Evolutionary conservation across 2,113 vertebrate genomes (phyloP), one percentile per base, ranked within the genome.

Genomic region (Strigops habroptila): DNA sequence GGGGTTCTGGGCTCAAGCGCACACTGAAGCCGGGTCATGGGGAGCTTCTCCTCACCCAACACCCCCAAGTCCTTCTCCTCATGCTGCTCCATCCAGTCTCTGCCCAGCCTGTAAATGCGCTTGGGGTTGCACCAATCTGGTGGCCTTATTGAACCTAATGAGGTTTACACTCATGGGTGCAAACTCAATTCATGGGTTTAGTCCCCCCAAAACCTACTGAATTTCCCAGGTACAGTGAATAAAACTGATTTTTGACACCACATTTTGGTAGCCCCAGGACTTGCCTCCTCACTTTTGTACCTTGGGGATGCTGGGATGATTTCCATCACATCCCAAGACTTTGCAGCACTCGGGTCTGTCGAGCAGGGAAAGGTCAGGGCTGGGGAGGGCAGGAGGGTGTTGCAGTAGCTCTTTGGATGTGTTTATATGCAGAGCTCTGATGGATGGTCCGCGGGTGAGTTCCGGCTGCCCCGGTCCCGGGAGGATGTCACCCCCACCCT

Each of bases 301-400:
- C 31, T 11, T 8, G 15, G 55, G 25, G n/a, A 18, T 6, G 51
- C 12, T 23, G 14, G 46, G 24, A 3, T 14, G 19, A 9, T 46
- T 37, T 14, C 24, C 35, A 5, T 28, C 3, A 0, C 1, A 0
- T 28, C 44, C 55, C 1, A 2, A 35, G 30, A 3, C 15, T 13
- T 51, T 2, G 30, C 11, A 14, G 55, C 0, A 1, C 60, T 28
- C 9, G 1, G 10, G 15, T 27, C 19, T 12, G 8, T 19, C 1
- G 3, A 35, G 73, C 14, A 13, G 44, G 44, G 55, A 13, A 41
- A 15, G 51, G 39, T 5, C 49, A 30, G 35, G 14, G 18, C 49
- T 41, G 3, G 1, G 12, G 51, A 25, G 24, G 14, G 37, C 2
- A 14, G 7, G 8, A 59, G n/a, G 21, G 25, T 15, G 67, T 15